Evolutionary conservation across 2,797 vertebrate species (phyloP), one percentile per base, ranked within the genome.

Genomic region (Danio albolineatus): DNA sequence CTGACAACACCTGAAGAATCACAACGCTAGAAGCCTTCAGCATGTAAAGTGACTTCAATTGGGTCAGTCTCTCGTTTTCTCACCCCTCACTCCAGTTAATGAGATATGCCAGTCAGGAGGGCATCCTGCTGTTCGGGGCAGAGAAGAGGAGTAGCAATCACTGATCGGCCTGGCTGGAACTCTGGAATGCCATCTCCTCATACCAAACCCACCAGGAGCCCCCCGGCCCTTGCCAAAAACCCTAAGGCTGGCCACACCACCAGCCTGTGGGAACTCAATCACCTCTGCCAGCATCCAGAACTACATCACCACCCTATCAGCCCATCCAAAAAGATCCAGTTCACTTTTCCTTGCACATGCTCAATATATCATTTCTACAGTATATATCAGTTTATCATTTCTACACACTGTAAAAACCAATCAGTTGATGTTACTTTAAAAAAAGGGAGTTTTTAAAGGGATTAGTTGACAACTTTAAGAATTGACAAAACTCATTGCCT

Each of bases 101-200:
- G 82, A 92, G 92, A 91, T 87, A 89, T 92, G 91, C 90, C 92
- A 89, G 89, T 91, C 90, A 90, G 88, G 67, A 44, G 87, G 90
- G 88, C 88, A 84, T 89, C 92, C 92, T 91, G 90, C 93, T 91
- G 93, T 87, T 87, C 76, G 85, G 78, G 79, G 88, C 83, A 85
- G 88, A 84, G 89, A 92, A 88, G 89, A 89, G 86, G 88, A 89
- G 85, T 85, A 87, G 90, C 88, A 87, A 89, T 91, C 87, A 86
- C 84, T 72, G 88, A 92, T 92, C 89, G 91, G 91, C 91, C 90
- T 92, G 91, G 90, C 90, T 91, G 90, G 90, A 90, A 93, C 90
- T 91, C 90, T 92, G 90, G 91, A 94, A 93, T 92, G 90, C 89
- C 83, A 81, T 62, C 80, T 84, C 76, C 86, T 84, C 84, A 88